phyloP scores from a whole-genome alignment of 2,888 invertebrate genomes.

The Pegoplata infirma region DNA sequence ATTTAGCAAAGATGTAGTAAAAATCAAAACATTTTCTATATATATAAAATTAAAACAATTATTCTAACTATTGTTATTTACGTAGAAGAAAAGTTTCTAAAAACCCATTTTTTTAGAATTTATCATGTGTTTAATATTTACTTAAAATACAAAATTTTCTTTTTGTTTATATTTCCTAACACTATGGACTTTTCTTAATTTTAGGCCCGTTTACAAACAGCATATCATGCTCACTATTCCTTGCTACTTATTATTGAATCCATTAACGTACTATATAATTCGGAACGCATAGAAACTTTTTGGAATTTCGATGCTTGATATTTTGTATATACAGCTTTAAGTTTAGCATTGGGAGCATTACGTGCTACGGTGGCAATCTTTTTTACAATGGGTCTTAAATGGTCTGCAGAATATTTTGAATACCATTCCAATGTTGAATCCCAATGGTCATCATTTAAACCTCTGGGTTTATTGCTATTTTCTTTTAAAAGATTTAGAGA shows the following conservation, averaged over 20 bases:
- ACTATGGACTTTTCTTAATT: not conserved
- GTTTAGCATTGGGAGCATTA: conserved; percentile 84
- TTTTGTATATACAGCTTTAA: conserved; percentile 84
- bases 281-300: conserved; percentile 83
- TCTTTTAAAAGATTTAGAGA: conserved; percentile 74
- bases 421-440: conserved; percentile 86
- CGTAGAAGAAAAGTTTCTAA: conserved; percentile 8
- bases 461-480: conserved; percentile 67
- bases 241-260: conserved; percentile 70
- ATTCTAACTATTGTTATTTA: conserved; percentile 25
- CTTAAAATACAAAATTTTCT: conserved; percentile 12
- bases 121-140: conserved; percentile 5
- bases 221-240: too few species aligned
- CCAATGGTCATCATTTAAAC: conserved; percentile 81
- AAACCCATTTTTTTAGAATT: too few species aligned
- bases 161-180: conserved; percentile 12
- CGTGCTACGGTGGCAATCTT: conserved; percentile 85
- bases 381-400: conserved; percentile 84
- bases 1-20: too few species aligned
- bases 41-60: conserved; percentile 20
- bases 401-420: conserved; percentile 84
- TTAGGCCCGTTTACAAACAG: not conserved
- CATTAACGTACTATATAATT: conserved; percentile 78
- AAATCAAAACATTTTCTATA: not conserved
- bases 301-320: conserved; percentile 81